phyloP scores from a whole-genome alignment of 2,888 invertebrate genomes.

The Chrysodeixis includens region DNA sequence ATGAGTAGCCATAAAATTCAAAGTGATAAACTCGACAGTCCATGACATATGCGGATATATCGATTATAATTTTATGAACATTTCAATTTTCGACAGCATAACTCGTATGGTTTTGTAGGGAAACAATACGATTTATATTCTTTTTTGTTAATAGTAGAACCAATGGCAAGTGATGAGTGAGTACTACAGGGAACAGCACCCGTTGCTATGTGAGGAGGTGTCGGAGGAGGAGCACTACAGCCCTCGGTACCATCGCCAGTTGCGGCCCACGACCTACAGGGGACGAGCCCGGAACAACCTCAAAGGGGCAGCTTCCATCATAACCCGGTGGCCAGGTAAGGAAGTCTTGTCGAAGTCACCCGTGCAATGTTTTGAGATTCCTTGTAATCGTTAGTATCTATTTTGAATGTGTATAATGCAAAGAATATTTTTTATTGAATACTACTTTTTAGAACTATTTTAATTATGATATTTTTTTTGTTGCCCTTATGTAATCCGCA shows the following conservation, averaged over 20 bases:
- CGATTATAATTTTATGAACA: constrained; percentile 28
- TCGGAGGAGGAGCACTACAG: constrained; percentile 76
- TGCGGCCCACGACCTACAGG: constrained; percentile 60
- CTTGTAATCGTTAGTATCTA: no score
- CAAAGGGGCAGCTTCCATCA: constrained; percentile 78
- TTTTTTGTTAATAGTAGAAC: constrained; percentile 58
- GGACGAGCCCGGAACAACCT: constrained; percentile 70
- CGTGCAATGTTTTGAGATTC: no score
- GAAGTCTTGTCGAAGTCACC: not conserved
- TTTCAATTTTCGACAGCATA: constrained; percentile 19
- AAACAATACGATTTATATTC: constrained; percentile 35
- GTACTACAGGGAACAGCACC: constrained; percentile 73
- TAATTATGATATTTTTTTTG: no score
- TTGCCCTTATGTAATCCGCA: no score
- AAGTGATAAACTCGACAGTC: constrained; percentile 31
- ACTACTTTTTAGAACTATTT: no score
- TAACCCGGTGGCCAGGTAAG: constrained; percentile 82
- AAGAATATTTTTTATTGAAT: no score
- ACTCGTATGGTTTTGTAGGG: constrained; percentile 14
- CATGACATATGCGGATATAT: constrained; percentile 39
- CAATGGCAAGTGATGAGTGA: constrained; percentile 82
- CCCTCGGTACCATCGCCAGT: constrained; percentile 64
- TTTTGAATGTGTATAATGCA: no score
- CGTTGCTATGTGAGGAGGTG: constrained; percentile 76
- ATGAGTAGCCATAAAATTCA: constrained; percentile 30